These are phyloP conservation scores for Stichopus chloronotus DNA, from an alignment of 35 echinoderm and acorn worm species.

Conservation along the genomic window DNA sequence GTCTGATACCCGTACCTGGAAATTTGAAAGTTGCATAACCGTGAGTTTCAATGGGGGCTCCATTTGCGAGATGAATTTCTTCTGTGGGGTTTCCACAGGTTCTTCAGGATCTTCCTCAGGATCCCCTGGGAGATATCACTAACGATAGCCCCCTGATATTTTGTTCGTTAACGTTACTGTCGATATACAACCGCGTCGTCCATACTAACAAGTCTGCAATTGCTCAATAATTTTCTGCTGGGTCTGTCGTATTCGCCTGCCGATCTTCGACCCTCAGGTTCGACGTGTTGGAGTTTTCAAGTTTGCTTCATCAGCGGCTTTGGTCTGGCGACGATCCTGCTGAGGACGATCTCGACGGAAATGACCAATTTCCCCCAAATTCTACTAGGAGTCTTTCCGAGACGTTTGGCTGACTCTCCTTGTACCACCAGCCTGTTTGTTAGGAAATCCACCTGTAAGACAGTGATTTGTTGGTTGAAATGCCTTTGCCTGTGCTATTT, in stretches of 20 bases:
- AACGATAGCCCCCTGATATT: neutral
- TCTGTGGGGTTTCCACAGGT: neutral
- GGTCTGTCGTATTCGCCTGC: neutral
- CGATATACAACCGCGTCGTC: conserved; percentile 3
- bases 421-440: too few species aligned
- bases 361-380: conserved; percentile 11
- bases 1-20: conserved; percentile 59
- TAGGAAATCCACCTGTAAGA: too few species aligned
- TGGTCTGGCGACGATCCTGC: too few species aligned
- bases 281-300: too few species aligned
- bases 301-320: too few species aligned
- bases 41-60: neutral
- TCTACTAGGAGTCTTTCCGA: neutral
- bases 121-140: neutral
- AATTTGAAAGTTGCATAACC: neutral
- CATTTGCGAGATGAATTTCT: conserved; percentile 6
- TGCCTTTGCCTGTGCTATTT: too few species aligned
- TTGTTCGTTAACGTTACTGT: neutral
- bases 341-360: neutral
- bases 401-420: too few species aligned
- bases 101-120: neutral
- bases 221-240: neutral
- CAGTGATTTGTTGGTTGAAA: too few species aligned
- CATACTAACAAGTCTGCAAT: neutral
- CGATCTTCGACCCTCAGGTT: conserved; percentile 8